Evolutionary conservation across 1,140 invertebrate genomes (phyloP), one percentile per base, ranked within the genome.

Genomic region (Heliconius nattereri): DNA sequence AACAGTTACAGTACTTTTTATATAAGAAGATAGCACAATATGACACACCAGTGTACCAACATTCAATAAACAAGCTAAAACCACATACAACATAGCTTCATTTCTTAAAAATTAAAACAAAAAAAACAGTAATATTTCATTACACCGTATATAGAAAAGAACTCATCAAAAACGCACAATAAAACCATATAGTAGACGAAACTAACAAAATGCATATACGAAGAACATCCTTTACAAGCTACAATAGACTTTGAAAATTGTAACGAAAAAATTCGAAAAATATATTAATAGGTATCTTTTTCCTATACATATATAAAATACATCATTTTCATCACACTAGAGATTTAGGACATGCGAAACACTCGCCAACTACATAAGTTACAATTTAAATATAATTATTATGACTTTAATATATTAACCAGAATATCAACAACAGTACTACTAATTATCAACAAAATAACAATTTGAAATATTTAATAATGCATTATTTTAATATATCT

Each of bases 231-330:
- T 54, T 75, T 71, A 79, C 66, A 87, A 84, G 85, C 84, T 81
- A 83, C 1, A 60, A 60, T 40, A 66, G 52, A 77, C 66, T 78
- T 52, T 54, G 45, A 71, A 73, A 73, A 81, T 78, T 75, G 78
- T 75, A 86, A 89, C 86, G 81, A 87, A 90, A 87, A 89, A 86
- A 90, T 90, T 91, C 86, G 85, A 91, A 90, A 91, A 91, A 91
- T 91, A 92, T 83, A 86, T 85, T 74, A 83, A 88, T 89, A 88
- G 45, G 87, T 86, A 87, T 66, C n/a, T 66, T 29, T 80, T 26
- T 35, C n/a, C 73, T 60, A 81, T 78, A 81, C 76, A 73, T 75
- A 87, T 89, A 90, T 84, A 92, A 91, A 89, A 90, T 87, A 90
- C 80, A 83, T 86, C 74, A 74, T 77, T 77, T 85, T 84, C 57